Evolutionary conservation across 1,140 invertebrate genomes (phyloP), one percentile per base, ranked within the genome.

Genomic region (Caenorhabditis inopinata): DNA sequence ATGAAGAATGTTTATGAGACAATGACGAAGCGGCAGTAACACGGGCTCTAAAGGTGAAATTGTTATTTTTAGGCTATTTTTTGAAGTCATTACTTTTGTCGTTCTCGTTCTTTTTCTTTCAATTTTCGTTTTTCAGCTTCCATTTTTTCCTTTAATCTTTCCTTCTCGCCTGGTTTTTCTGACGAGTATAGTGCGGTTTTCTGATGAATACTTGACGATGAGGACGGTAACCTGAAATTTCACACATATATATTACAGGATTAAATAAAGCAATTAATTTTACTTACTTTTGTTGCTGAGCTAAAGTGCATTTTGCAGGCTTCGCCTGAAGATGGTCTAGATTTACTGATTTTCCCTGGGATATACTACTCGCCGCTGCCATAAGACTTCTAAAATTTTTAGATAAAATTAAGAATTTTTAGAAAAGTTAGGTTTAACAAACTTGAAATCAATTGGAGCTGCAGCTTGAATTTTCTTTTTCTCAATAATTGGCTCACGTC

Each of bases 381-480:
- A 68, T 68, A 2, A 68, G 32, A 23, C 32, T 68, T 68, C 58
- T 68, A 16, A 38, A 68, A 29, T 42, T 42, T 42, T 42, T 42
- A 14, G 38, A 7, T 42, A 7, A 7, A 7, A 42, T 32, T 11
- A n/a, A 38, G 27, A 38, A 0, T 21, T 1, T 38, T 21, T 42
- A 1, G 4, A 38, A 18, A 68, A 68, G 12, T 12, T 58, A 16
- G 12, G 3, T 32, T 32, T 16, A 14, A 58, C 58, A 21, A 9
- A 68, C 58, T 42, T 38, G n/a, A 68, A 68, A 38, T 68, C 58
- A 21, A 68, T 68, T 6, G 58, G 58, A 21, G 58, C 58, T n/a
- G 58, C 58, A 38, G 58, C 32, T 38, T 68, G 58, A 68, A 68
- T 68, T 42, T 68, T 68, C n/a, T 68, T 68, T 21, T 68, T 68